Base-by-base conservation (phyloP, 2,888 invertebrate species). In the Xylota segnis region DNA sequence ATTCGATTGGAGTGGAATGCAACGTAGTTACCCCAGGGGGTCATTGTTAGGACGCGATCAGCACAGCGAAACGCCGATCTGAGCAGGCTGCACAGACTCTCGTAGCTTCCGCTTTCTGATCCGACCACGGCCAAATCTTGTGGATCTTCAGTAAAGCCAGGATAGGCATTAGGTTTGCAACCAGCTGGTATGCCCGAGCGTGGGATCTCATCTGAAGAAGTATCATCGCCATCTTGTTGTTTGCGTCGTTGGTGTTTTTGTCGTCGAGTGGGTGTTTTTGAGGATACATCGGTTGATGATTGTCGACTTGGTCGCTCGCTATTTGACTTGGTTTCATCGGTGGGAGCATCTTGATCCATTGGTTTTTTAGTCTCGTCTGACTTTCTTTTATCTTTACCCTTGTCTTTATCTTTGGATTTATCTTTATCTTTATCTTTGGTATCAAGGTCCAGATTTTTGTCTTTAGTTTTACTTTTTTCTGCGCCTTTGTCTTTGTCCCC, bases 1-100 rank as follows among this genome's bases (percentile, higher is more conserved):
- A 58, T 37, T 32, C 84, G 72, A 32, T 87, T 88, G 16, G 88
- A 88, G 56, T 89, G 90, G 52, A 92, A 92, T 1, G 91, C 89
- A 0, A 92, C 90, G 88, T 90, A 92, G 68, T 91, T 92, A 7
- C 91, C 91, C 91, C 91, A 92, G 2, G 91, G 91, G 0, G 92
- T 92, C 89, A 92, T 90, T 0, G 89, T 88, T 0, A 92, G 87
- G 5, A 91, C 88, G 9, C 92, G 90, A 88, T 91, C 91, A 47
- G 91, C 89, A n/a, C 89, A 89, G 9, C 89, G 89, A 27, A 92
- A 91, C 0, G 89, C 90, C 2, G 89, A 88, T 9, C 87, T 79
- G 0, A 92, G 77, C 18, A 92, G 65, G 12, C 89, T 89, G 4
- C 89, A 88, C 6, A 92, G 71, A 72, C 91, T 92, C 58, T 89